These are phyloP conservation scores for Perca fluviatilis DNA, from an alignment of 2,113 vertebrate species.

Conservation along the genomic window DNA sequence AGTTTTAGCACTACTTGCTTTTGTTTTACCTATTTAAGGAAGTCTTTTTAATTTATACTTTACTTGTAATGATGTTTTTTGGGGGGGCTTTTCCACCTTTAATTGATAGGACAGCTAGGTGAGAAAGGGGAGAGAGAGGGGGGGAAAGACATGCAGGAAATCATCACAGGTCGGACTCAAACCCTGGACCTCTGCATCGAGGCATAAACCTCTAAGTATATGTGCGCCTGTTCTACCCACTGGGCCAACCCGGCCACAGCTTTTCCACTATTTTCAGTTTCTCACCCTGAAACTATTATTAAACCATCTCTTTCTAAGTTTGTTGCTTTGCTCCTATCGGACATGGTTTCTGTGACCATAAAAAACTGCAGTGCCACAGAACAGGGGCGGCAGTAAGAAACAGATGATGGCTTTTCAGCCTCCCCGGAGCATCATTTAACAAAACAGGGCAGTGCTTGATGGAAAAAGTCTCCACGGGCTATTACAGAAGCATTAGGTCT, in stretches of 20 bases:
- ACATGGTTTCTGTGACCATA: slow-evolving; percentile 16
- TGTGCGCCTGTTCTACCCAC: too few relatives aligned
- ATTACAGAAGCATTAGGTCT: slow-evolving; percentile 60
- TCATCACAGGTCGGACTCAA: too few relatives aligned
- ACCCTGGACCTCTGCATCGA: too few relatives aligned
- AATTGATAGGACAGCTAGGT: too few relatives aligned
- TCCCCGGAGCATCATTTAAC: slow-evolving; percentile 52
- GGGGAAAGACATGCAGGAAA: too few relatives aligned
- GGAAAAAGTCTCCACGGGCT: slow-evolving; percentile 52
- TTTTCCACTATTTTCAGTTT: background rate
- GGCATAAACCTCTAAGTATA: too few relatives aligned
- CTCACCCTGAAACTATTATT: background rate
- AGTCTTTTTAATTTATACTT: background rate
- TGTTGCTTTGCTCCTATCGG: slow-evolving; percentile 6
- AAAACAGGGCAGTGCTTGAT: slow-evolving; percentile 55
- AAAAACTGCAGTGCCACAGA: slow-evolving; percentile 16
- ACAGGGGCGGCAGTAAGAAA: slow-evolving; percentile 18
- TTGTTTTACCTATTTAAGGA: background rate
- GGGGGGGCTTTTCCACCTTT: too few relatives aligned
- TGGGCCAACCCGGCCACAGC: too few relatives aligned
- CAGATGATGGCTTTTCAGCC: slow-evolving; percentile 19
- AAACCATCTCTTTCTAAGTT: background rate
- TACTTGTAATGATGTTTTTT: slow-evolving; percentile 3
- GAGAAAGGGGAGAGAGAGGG: too few relatives aligned
- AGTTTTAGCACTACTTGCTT: background rate